Percentiles rank a stretch among this genome's conserved stretches.
phyloP scores from a whole-genome alignment of 2,113 vertebrate genomes.

The Cromileptes altivelis region DNA sequence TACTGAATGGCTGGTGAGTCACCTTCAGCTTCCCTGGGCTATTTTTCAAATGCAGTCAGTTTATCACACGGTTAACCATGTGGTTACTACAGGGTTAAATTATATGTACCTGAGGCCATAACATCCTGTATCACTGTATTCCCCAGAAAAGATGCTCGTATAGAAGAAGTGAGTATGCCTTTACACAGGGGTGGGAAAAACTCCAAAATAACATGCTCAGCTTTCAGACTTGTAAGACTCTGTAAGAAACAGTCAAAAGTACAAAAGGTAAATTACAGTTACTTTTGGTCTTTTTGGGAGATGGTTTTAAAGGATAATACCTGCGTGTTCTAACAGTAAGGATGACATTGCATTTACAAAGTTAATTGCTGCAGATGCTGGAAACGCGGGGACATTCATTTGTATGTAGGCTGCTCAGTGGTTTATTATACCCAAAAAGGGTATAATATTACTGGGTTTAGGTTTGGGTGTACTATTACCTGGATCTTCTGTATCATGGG shows the following conservation, averaged over 20 bases:
- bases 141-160: slow-evolving; percentile 17
- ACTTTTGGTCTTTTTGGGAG: neutral
- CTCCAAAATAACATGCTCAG: slow-evolving; percentile 2
- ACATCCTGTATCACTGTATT: slow-evolving; percentile 2
- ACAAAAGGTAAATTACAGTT: neutral
- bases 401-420: too few species aligned
- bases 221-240: neutral
- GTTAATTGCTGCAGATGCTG: neutral
- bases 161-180: neutral
- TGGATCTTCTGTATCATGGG: too few species aligned
- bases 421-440: too few species aligned
- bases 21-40: neutral
- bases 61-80: slow-evolving; percentile 40
- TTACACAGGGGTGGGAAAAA: neutral
- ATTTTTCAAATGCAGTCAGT: neutral
- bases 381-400: too few species aligned
- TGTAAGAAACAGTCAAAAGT: neutral
- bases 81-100: slow-evolving; percentile 14
- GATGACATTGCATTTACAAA: neutral
- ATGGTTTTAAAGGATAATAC: neutral
- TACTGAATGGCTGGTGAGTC: slow-evolving; percentile 2
- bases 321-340: neutral
- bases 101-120: neutral
- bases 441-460: too few species aligned
- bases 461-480: too few species aligned